Percentiles rank a stretch among this genome's conserved stretches.
phyloP scores from a whole-genome alignment of 2,797 vertebrate genomes.

The Rhinophrynus dorsalis region DNA sequence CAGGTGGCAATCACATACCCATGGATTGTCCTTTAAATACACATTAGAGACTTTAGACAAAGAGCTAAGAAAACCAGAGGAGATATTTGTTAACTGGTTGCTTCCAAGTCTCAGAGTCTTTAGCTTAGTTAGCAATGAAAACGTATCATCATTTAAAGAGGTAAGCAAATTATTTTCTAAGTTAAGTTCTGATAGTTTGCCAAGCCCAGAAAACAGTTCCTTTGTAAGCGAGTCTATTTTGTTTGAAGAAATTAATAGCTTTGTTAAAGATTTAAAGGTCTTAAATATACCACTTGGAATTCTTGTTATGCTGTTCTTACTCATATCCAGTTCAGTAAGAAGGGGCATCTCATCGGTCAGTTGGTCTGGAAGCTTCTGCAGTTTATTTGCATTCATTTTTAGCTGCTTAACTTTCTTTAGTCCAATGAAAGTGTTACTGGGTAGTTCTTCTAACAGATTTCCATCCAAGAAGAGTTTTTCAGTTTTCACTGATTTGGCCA shows the following conservation, averaged over 20 bases:
- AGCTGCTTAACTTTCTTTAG: constrained; percentile 66
- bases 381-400: constrained; percentile 64
- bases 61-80: constrained; percentile 59
- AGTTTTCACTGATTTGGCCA: constrained; percentile 69
- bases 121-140: constrained; percentile 64
- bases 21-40: constrained; percentile 72
- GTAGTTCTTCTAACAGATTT: constrained; percentile 70
- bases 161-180: constrained; percentile 64
- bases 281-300: constrained; percentile 69
- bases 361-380: constrained; percentile 61
- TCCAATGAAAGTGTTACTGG: constrained; percentile 64
- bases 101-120: constrained; percentile 61
- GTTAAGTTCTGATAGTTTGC: constrained; percentile 68
- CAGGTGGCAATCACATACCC: constrained; percentile 80
- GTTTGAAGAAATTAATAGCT: constrained; percentile 71
- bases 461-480: constrained; percentile 65
- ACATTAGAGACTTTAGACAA: constrained; percentile 64
- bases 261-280: constrained; percentile 65
- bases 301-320: constrained; percentile 67
- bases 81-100: constrained; percentile 58
- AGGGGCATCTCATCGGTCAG: constrained; percentile 66
- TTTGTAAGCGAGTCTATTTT: constrained; percentile 60
- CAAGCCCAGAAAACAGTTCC: constrained; percentile 66
- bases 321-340: constrained; percentile 62
- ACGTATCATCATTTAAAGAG: constrained; percentile 56